Evolutionary conservation across 64 coral and sea anemone species (phyloP), one percentile per base, ranked within the genome.

Genomic region (Stichodactyla helianthus): DNA sequence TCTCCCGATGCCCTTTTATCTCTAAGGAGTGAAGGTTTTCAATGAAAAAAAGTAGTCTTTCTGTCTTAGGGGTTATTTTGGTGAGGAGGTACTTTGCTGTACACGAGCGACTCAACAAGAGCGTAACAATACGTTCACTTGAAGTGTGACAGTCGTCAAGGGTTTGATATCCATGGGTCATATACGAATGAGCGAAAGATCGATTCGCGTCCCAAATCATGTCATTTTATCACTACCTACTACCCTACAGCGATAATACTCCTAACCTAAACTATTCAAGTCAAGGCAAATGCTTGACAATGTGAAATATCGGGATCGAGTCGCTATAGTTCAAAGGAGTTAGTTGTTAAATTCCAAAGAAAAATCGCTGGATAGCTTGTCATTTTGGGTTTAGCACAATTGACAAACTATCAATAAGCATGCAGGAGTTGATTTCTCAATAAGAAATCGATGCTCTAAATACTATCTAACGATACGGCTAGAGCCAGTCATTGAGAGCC

Each of bases 401-500:
- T 82, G 79, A 82, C 79, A 82, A n/a, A 82, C 79, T 31, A 74
- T 74, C 68, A 74, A 74, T 74, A 74, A 74, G 4, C 68, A 13
- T 74, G 62, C 25, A 74, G 68, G 26, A 74, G 68, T 74, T 13
- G 68, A 74, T 68, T 68, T 68, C 63, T 22, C 63, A 68, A 68
- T 68, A 23, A 13, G 68, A 74, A 74, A 74, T 4, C 25, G 68
- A 27, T 74, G 63, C 17, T 7, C 19, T 74, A 31, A 74, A 74
- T 74, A 74, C 22, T 74, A 11, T 74, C 20, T 74, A 74, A 74
- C 13, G 68, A 74, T 74, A 31, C 68, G 25, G 68, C 19, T 74
- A 31, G 68, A 74, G 26, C 26, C 68, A 74, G 68, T 31, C 68
- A 74, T 6, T 10, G 23, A 28, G 68, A 74, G 11, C 7, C 11